Base-by-base conservation (phyloP, 2,113 vertebrate genomes). In the Camelus bactrianus region DNA sequence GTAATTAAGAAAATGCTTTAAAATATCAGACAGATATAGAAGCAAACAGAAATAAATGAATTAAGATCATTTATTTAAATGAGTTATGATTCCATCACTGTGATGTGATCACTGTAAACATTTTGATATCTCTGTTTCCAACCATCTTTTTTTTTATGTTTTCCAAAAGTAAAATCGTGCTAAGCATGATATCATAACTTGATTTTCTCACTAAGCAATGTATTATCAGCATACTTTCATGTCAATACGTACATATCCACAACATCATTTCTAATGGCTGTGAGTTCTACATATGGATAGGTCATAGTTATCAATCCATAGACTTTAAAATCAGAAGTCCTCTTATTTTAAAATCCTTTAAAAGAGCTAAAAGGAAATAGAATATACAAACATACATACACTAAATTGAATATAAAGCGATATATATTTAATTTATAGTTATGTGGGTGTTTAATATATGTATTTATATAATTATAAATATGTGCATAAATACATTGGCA, bases 301-400 rank as follows among this genome's bases (percentile, higher is more conserved):
- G 26, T 26, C 24, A 60, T 56, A 50, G 32, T 52, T 30, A 46
- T 58, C 12, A 70, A 32, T 70, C 17, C 7, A 3, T 56, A 75
- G 15, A 52, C 28, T 80, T 65, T 84, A 75, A 84, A 94, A 91
- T 50, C 11, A 89, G 26, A 82, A 94, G 50, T 64, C 6, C 30
- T 94, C 85, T 81, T 42, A n/a, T 73, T 35, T 46, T 62, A 64
- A 94, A 92, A 88, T 65, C 5, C 15, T 22, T 94, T 60, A 50
- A 90, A 94, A 90, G 32, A 38, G 16, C 54, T 72, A 72, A 73
- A 0, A 69, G n/a, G 26, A 69, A 30, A n/a, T 69, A 60, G 38
- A 87, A 62, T 87, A 64, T 0, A 30, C 3, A 77, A 30, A 12
- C 6, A 69, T 15, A 38, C 32, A 58, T 10, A 73, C 2, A 64